Evolutionary conservation across 2,797 vertebrate species (phyloP), one percentile per base, ranked within the genome.

Genomic region (Knipowitschia caucasica): DNA sequence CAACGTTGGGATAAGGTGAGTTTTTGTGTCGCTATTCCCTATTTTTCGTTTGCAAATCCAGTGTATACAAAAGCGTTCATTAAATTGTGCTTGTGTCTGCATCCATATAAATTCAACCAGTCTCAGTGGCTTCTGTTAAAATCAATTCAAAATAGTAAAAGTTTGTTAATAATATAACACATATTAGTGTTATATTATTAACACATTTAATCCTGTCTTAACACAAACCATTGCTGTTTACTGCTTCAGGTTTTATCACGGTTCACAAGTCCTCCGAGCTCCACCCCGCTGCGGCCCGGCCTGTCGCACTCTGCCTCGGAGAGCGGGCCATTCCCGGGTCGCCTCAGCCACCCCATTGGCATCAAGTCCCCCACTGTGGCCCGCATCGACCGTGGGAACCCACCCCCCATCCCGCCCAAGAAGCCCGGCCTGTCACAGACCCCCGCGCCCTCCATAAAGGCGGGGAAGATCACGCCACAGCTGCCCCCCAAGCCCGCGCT

Each of bases 401-500:
- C 97, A 71, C 97, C 97, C 36, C 97, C 97, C 10, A 98, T 99
- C 81, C 97, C 97, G 75, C 97, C 97, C 67, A 99, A 99, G 91
- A 99, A 99, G 69, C 97, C 97, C 62, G 96, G 96, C 86, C 94
- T 99, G 50, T 98, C 95, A 46, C 96, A 99, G 73, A 93, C 96
- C 73, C 95, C 96, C 50, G 94, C 95, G 38, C 91, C 93, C 55
- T 92, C 94, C 38, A 90, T 96, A 82, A 99, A 98, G 84, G 91
- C 69, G 82, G 89, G 71, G 89, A 98, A 94, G 86, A 79, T 92
- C 79, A 96, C 94, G 46, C 96, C 96, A 81, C 95, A 98, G 88
- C 93, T 98, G 88, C 96, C 96, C 70, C 96, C 96, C 88, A 99
- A 99, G 91, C 96, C 96, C 34, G 89, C 95, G 88, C 86, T 98